Base-by-base conservation (phyloP, 2,113 vertebrate species). In the Archilochus colubris region DNA sequence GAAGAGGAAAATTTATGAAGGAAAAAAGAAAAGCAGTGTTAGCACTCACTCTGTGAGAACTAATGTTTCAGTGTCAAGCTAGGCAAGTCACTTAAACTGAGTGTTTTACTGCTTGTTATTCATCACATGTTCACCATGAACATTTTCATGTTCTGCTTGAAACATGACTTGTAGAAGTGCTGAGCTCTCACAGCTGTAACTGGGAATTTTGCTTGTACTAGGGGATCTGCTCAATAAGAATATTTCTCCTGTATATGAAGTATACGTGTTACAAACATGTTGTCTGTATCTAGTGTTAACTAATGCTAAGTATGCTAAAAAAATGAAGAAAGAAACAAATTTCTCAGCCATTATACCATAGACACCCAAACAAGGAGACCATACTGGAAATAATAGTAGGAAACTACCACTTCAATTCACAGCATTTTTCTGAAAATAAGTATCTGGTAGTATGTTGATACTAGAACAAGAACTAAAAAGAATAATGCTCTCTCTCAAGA, bases 171-270 rank as follows among this genome's bases (percentile, higher is more conserved):
- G 25, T 59, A 91, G 79, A 91, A 96, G 58, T 80, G 82, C 75
- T 96, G 82, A 95, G 38, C n/a, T 8, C 59, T 86, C 53, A 51
- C 38, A 93, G 67, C 55, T 93, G 90, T 88, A 93, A 82, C 79
- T 96, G 88, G 46, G 64, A 88, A 55, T 88, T 93, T 59, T 3
- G 10, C 82, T 91, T 74, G 28, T 77, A 31, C 82, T 68, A 66
- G 69, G 46, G 24, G 51, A 89, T 27, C 36, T 83, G 72, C 59
- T 87, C 64, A 85, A 23, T 85, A 17, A 87, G 51, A 90, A 77
- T 46, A 38, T 31, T 5, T 5, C 46, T 91, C 86, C 70, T 88
- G 55, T 88, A 88, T 66, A 69, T 86, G 86, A 82, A 86, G 25
- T 59, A 6, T 31, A 86, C 82, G 44, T 46, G 62, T 36, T 67